These are phyloP conservation scores for Scaptomyza graminum DNA, from an alignment of 1,140 invertebrate species.

Conservation along the genomic window DNA sequence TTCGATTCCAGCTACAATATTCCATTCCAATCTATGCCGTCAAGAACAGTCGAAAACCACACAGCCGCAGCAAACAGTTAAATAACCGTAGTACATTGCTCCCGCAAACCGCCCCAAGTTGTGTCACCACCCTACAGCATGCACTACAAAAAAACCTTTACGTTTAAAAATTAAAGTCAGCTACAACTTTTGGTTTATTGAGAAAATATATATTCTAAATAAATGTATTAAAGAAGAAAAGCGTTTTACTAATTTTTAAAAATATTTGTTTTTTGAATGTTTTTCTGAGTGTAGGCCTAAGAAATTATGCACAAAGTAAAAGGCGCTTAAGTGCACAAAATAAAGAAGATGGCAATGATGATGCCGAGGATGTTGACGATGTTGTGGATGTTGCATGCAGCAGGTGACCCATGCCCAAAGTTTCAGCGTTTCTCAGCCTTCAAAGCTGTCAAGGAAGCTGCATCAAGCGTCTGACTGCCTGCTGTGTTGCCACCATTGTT, in stretches of 20 bases:
- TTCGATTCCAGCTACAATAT: slow-evolving; percentile 14
- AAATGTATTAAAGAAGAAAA: too few species aligned
- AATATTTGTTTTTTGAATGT: too few species aligned
- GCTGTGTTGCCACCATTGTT: slow-evolving; percentile 16
- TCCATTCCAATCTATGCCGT: neutral
- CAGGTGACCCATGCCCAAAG: slow-evolving; percentile 67
- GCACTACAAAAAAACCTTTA: neutral
- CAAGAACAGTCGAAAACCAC: neutral
- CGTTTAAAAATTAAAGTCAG: too few species aligned
- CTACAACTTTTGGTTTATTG: too few species aligned
- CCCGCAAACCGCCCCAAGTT: slow-evolving; percentile 6
- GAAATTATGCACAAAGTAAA: slow-evolving; percentile 78
- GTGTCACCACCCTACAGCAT: neutral
- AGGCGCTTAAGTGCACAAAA: slow-evolving; percentile 72
- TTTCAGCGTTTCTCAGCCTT: slow-evolving; percentile 10
- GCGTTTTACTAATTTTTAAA: too few species aligned
- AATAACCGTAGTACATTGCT: slow-evolving; percentile 2
- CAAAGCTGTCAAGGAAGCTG: slow-evolving; percentile 26
- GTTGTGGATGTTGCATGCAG: slow-evolving; percentile 28
- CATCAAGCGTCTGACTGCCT: slow-evolving; percentile 12
- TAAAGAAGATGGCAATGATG: slow-evolving; percentile 58
- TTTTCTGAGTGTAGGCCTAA: slow-evolving; percentile 38
- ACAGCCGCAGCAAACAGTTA: slow-evolving; percentile 3
- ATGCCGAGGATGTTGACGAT: slow-evolving; percentile 16
- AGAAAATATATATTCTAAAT: too few species aligned